Percentiles rank a stretch among this genome's conserved stretches.
phyloP scores from a whole-genome alignment of 2,113 vertebrate species.

The Sarotherodon lohbergeri region DNA sequence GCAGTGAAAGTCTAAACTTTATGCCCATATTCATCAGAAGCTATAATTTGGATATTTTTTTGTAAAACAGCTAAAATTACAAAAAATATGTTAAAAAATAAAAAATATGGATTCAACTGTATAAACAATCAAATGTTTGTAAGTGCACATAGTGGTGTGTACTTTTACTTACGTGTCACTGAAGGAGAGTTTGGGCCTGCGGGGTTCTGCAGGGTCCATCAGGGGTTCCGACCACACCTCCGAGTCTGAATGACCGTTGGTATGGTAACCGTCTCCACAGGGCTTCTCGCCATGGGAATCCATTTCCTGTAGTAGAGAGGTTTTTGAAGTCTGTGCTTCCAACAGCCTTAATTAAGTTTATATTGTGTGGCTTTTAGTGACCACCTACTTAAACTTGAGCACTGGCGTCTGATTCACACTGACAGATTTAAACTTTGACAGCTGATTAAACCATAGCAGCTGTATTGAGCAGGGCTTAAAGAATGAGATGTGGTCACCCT shows the following conservation, averaged over 20 bases:
- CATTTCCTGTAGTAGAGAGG: conserved; percentile 68
- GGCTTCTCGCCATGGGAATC: conserved; percentile 74
- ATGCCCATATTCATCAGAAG: neutral
- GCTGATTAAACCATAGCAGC: neutral
- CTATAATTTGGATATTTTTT: neutral
- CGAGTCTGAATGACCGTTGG: conserved; percentile 81
- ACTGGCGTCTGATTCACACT: neutral
- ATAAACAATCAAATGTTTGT: neutral
- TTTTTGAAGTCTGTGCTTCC: neutral
- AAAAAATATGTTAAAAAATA: neutral
- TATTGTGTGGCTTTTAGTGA: neutral
- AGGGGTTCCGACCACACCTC: conserved; percentile 82
- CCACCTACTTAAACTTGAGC: neutral
- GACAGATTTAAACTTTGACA: neutral
- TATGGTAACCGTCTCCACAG: conserved; percentile 73
- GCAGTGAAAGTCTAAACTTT: neutral
- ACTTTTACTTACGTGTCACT: conserved; percentile 84
- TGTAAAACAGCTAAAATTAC: neutral
- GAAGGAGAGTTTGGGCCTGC: conserved; percentile 86
- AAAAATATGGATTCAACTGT: neutral
- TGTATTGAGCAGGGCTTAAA: neutral
- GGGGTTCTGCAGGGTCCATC: conserved; percentile 78
- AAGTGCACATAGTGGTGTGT: neutral
- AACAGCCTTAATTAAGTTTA: neutral
- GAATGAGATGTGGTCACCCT: neutral